Base-by-base conservation (phyloP, 2,113 vertebrate species). In the Delphinus delphis region DNA sequence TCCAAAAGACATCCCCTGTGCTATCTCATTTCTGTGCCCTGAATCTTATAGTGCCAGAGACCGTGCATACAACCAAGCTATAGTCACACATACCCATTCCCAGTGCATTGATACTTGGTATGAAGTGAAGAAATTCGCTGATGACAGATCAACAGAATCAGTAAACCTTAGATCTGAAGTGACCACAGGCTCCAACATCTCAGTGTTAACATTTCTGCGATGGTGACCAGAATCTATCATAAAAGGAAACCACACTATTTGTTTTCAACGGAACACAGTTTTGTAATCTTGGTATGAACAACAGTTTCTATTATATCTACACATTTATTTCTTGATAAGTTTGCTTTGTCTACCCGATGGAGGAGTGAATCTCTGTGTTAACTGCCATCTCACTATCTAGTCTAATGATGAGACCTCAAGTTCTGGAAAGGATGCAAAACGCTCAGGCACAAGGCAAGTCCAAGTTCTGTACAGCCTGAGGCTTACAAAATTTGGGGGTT, bases 391-490 rank as follows among this genome's bases (percentile, higher is more conserved):
- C 18, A 11, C 9, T 31, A 11, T 60, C 33, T 53, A 8, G 6
- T 28, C 60, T 47, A 55, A 5, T 23, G 25, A 65, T 2, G 28
- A 86, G 44, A 77, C 53, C 8, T 94, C 44, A 76, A 74, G 90
- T 84, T 63, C 18, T 77, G 18, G 28, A 65, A 80, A 21, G 36
- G 14, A 38, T 0, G 4, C 3, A 2, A 20, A 33, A 15, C 3
- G 1, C 15, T 20, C 38, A 18, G 21, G 8, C 5, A n/a, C 2
- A 15, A 38, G 17, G 28, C 3, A 2, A 33, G 5, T 12, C 12
- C 55, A 10, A 12, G 36, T 25, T 92, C 36, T 38, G 36, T 12
- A 33, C 26, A 70, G 7, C 28, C 41, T 28, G 5, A 92, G n/a
- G 62, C 13, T 44, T 79, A 47, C 9, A 14, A 0, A 20, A 2